A percentile compares a stretch with the other conserved stretches of the same genome.
phyloP scores from a whole-genome alignment of 2,797 vertebrate species.

The Catostomus latipinnis region DNA sequence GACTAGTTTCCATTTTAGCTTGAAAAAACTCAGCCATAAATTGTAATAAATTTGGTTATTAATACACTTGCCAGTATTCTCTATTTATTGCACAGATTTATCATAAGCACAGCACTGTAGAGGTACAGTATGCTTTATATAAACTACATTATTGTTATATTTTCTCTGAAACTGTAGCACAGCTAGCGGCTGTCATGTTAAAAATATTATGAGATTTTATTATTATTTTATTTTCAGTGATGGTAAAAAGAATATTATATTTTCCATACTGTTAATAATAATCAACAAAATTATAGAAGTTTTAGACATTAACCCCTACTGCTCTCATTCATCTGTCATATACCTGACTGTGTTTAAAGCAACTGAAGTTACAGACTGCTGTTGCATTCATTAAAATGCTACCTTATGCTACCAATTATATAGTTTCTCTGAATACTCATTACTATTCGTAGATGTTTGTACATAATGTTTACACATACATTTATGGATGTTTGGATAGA shows the following conservation, averaged over 20 bases:
- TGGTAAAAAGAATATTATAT: constrained; percentile 19
- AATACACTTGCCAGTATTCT: constrained; percentile 59
- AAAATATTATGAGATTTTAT: constrained; percentile 30
- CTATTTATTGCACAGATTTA: constrained; percentile 54
- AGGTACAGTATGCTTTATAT: constrained; percentile 41
- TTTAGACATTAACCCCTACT: background rate
- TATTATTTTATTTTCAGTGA: constrained; percentile 28
- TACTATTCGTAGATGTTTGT: too few species aligned
- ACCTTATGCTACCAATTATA: too few species aligned
- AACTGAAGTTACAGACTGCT: too few species aligned
- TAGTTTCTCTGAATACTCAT: too few species aligned
- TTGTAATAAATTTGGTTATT: constrained; percentile 56
- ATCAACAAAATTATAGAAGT: constrained; percentile 22
- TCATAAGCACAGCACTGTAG: constrained; percentile 39
- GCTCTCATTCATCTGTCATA: constrained; percentile 2
- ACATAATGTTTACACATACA: too few species aligned
- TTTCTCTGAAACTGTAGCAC: constrained; percentile 29
- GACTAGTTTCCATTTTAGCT: constrained; percentile 63
- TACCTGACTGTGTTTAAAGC: constrained; percentile 14
- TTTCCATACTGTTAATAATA: constrained; percentile 41
- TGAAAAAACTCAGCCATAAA: constrained; percentile 55
- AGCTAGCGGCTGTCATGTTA: constrained; percentile 30
- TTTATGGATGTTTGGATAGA: too few species aligned
- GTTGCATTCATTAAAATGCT: too few species aligned
- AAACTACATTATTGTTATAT: constrained; percentile 37